Base-by-base conservation (phyloP, 2,797 vertebrate species). In the Eulemur mongoz region DNA sequence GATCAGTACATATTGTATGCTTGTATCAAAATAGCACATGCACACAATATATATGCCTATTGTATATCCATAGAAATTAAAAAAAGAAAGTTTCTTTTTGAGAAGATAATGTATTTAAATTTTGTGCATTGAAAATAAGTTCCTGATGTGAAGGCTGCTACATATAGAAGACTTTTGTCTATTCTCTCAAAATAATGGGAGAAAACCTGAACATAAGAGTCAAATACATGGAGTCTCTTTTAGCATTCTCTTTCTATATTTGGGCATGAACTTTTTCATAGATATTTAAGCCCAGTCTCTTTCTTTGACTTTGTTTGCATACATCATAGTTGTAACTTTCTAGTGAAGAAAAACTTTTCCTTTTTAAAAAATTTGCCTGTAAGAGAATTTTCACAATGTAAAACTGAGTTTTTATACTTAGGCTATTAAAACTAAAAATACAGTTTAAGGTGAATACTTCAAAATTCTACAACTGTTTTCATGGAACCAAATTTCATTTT, bases 171-270 rank as follows among this genome's bases (percentile, higher is more conserved):
- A 67, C 4, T 63, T 96, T 95, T 94, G 65, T 84, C 69, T 94
- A 61, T 65, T 84, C 85, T 90, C 89, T 89, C 76, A 85, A 88
- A 93, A 85, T 79, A 88, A 95, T 50, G 43, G 25, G 32, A 72
- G 59, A 88, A 94, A 96, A 52, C 13, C 23, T 52, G 25, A 83
- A 83, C 52, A 63, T 73, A 32, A 78, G 35, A 76, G 35, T 88
- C 95, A 72, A 86, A 67, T 32, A 30, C 18, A 50, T 40, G 23
- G 43, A 20, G 17, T 94, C 67, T 92, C 69, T 59, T 95, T 96
- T 94, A 67, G 84, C 82, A 94, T 97, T 89, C 50, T 84, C 40
- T 90, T 95, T 89, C 38, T 94, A 20, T 75, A 88, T 94, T 92
- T 94, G 89, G 30, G 65, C 15, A 79, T 52, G 35, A 87, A 88